Base-by-base conservation (phyloP, 2,797 vertebrate genomes). In the Eulemur mongoz region DNA sequence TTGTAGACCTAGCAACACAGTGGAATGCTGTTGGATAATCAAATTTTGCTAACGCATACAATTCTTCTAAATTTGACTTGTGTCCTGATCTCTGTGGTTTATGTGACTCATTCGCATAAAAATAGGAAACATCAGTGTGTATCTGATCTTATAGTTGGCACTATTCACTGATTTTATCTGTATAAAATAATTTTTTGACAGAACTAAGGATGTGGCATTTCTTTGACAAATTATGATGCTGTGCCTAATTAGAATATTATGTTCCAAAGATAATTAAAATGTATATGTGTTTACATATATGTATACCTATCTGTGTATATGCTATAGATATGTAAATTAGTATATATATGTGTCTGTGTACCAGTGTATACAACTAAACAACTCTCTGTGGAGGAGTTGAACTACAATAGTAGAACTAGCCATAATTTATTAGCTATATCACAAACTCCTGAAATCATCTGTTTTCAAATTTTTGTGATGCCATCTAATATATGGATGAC, bases 121-220 rank as follows among this genome's bases (percentile, higher is more conserved):
- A 88, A 54, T 23, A 89, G 32, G 38, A 93, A 67, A 52, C n/a
- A 61, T 70, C 43, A 72, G 7, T 57, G 9, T 93, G 5, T 76
- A 95, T 88, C 30, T 81, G 27, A 87, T 93, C 48, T 76, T 83
- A 72, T 76, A 87, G 63, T 80, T 95, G 45, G 40, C 35, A 80
- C 23, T 80, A 92, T 96, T 76, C 48, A 92, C 50, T 78, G 17
- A 92, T 86, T 93, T 93, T 89, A 61, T 72, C 5, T n/a, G 48
- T 73, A 67, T 83, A 63, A 70, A 92, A 43, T 94, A 67, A 67
- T 59, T 89, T 89, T 78, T 95, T 63, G 54, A 82, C n/a, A 91
- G 12, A 96, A 91, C 7, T 96, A 50, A 89, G 78, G 79, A 78
- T 86, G 14, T 45, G 23, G 45, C 12, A 73, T 78, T 70, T 45